Conservation (phyloP, 2,797 vertebrate species). For the Phaenicophaeus curvirostris region DNA sequence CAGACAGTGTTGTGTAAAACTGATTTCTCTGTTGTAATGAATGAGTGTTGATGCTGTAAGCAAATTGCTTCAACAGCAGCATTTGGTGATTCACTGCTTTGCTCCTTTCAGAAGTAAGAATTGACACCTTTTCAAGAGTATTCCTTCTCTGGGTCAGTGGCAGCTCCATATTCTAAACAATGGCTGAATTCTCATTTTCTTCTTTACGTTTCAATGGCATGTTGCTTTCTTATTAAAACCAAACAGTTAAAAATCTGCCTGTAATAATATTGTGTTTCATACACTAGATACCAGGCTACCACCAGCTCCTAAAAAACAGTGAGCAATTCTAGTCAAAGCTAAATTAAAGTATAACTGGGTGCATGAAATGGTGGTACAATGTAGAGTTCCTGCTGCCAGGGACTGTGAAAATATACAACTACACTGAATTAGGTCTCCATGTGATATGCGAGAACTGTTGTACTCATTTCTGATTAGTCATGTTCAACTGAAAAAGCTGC, state of each 20-base stretch:
- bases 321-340: neutral
- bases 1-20: accelerated
- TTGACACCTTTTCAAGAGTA: too few species aligned
- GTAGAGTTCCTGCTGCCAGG: accelerated
- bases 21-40: neutral
- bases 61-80: neutral
- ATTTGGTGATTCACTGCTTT: accelerated
- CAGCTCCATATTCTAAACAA: neutral
- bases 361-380: accelerated
- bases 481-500: neutral
- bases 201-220: accelerated
- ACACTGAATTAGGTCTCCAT: neutral
- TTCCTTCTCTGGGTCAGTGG: neutral
- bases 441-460: neutral
- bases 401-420: neutral
- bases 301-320: neutral
- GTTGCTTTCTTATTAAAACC: neutral
- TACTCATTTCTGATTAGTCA: accelerated
- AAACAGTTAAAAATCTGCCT: neutral
- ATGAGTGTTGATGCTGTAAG: neutral
- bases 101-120: neutral
- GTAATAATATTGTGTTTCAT: neutral
- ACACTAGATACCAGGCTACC: neutral
- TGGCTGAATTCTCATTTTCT: neutral
- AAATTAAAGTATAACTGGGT: neutral